Base-by-base conservation (phyloP, 2,888 invertebrate species). In the Standfussiana lucernea region DNA sequence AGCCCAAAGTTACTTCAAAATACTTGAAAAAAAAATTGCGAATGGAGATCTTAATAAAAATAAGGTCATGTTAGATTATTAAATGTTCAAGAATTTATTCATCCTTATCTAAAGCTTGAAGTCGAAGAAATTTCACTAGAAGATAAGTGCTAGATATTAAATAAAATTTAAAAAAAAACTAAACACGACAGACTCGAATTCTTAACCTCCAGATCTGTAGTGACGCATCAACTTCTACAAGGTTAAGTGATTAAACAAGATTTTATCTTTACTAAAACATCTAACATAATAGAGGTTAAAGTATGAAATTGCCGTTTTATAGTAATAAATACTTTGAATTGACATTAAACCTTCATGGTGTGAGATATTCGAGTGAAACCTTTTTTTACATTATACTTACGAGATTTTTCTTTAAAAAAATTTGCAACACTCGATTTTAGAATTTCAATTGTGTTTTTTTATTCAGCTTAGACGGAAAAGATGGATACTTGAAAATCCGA, bases 191-290 rank as follows among this genome's bases (percentile, higher is more conserved):
- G 61, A 37, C 15, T 45, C 11, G 24, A 15, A 66, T 24, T 70
- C 13, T 59, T 42, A 32, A 53, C 78, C 53, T 77, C 6, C 18
- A 59, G 24, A 53, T 77, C 13, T n/a, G 2, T 8, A 32, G 28
- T 32, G 35, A 28, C 24, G 13, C 21, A 1, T 4, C 18, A 13
- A 70, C 15, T n/a, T 65, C 28, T 28, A 6, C 1, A 69, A 62
- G 56, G 50, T 67, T 40, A 72, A 3, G 35, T 47, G n/a, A 13
- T 24, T 24, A 28, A 45, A 35, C 15, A 8, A n/a, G 18, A 65
- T 45, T 65, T 37, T 28, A 66, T 35, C 37, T 24, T 2, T 11
- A 24, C 24, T 24, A n/a, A n/a, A n/a, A n/a, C n/a, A n/a, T n/a
- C n/a, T n/a, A n/a, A n/a, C n/a, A n/a, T n/a, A n/a, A n/a, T n/a